Conservation (phyloP, 2,888 invertebrate genomes). For the Omphaloscelis lunosa region DNA sequence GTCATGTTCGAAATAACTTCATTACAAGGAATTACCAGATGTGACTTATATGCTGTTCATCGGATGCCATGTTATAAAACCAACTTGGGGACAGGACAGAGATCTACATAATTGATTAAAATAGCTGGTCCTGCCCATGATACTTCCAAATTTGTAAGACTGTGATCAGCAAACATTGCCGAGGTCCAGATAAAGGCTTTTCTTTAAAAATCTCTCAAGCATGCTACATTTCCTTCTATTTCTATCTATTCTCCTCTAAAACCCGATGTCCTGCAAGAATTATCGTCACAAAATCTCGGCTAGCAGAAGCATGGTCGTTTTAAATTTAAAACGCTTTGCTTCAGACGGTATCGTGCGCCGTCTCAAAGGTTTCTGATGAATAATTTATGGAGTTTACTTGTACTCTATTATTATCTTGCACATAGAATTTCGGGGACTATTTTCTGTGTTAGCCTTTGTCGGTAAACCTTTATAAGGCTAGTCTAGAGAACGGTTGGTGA, state of each 20-base stretch:
- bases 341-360: slow-evolving; percentile 44
- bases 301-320: slow-evolving; percentile 44
- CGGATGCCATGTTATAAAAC: too few species aligned
- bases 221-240: slow-evolving; percentile 2
- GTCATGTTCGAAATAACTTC: background rate
- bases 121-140: background rate
- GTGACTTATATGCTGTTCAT: background rate
- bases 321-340: slow-evolving; percentile 62
- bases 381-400: slow-evolving; percentile 59
- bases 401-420: slow-evolving; percentile 56
- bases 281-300: slow-evolving; percentile 52
- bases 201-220: background rate
- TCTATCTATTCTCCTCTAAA: slow-evolving; percentile 19
- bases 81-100: background rate
- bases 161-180: background rate
- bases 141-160: background rate
- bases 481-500: background rate
- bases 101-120: background rate
- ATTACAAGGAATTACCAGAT: background rate
- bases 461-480: slow-evolving; percentile 23
- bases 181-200: background rate
- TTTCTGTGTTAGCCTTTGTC: slow-evolving; percentile 40
- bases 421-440: slow-evolving; percentile 42
- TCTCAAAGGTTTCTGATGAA: slow-evolving; percentile 56
- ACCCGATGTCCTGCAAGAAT: slow-evolving; percentile 42